Evolutionary conservation across 2,888 invertebrate species (phyloP), one percentile per base, ranked within the genome.

Genomic region (Perithous albicinctus): DNA sequence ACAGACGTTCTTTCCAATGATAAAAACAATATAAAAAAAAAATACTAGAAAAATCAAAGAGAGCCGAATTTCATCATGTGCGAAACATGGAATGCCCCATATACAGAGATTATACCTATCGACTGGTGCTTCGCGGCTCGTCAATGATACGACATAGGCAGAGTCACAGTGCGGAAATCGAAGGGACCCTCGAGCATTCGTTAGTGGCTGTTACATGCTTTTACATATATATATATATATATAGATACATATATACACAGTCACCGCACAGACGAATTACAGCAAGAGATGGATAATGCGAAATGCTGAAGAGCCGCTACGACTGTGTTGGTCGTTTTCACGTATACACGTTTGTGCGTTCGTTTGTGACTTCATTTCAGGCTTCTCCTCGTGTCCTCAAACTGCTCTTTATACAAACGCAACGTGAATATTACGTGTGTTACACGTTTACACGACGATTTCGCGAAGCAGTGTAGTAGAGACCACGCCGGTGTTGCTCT

Each of bases 271-370:
- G 35, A 38, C 69, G 54, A 69, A 54, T 54, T 54, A 41, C 54
- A 63, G 66, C 72, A 67, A 74, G 72, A 82, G 86, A 83, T 80
- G 85, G 85, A 82, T 86, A 86, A 87, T 87, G 85, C 80, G 85
- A 86, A 87, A 86, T 85, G 86, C 86, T 86, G 87, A 87, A 86
- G 80, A 83, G 70, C 83, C 79, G 75, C 72, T 51, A 74, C 83
- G 80, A 66, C 67, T 73, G 78, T 72, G 73, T 77, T 70, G 23
- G 20, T 23, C n/a, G n/a, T n/a, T n/a, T n/a, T n/a, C n/a, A 75
- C 78, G 73, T 70, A 84, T 73, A 72, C 70, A 78, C 61, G 70
- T 77, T 29, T 83, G n/a, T 46, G 38, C 35, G 41, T 26, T 54
- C 54, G 69, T 54, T 67, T 61, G 46, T 51, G 23, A 56, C 72